These are phyloP conservation scores for Amphipoea lucens DNA, from an alignment of 2,888 invertebrate species.

Conservation along the genomic window DNA sequence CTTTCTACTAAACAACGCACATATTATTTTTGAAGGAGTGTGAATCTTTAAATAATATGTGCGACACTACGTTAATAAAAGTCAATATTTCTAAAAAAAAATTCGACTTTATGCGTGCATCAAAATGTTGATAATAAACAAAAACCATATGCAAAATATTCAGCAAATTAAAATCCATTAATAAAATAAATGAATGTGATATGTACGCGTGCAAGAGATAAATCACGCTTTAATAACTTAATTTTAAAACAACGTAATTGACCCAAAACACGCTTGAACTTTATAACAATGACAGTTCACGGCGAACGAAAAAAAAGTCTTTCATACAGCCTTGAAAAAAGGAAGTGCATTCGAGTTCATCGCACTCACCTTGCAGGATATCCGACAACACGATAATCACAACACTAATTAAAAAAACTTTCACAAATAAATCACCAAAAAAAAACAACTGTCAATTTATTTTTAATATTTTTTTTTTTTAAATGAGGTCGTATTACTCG, in stretches of 20 bases:
- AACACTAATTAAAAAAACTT: slow-evolving; percentile 29
- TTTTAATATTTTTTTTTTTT: not conserved
- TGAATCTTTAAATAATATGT: not conserved
- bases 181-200: not conserved
- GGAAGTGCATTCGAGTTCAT: slow-evolving; percentile 58
- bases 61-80: too few relatives aligned
- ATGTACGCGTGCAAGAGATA: not conserved
- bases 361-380: slow-evolving; percentile 63
- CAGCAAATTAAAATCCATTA: not conserved
- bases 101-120: not conserved
- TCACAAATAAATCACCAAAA: slow-evolving; percentile 39
- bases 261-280: slow-evolving; percentile 38
- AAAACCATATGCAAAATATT: not conserved
- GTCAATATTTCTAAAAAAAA: not conserved
- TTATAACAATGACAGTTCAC: slow-evolving; percentile 35
- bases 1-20: too few relatives aligned
- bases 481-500: not conserved
- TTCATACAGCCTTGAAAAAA: slow-evolving; percentile 21
- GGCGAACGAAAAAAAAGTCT: slow-evolving; percentile 27
- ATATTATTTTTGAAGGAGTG: not conserved
- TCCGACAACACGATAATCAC: slow-evolving; percentile 42
- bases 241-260: slow-evolving; percentile 1
- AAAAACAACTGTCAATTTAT: slow-evolving; percentile 3
- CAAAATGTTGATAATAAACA: not conserved
- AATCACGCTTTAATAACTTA: not conserved